These are phyloP conservation scores for Pangasius sanitwongsei DNA, from an alignment of 2,797 vertebrate species.

Conservation along the genomic window DNA sequence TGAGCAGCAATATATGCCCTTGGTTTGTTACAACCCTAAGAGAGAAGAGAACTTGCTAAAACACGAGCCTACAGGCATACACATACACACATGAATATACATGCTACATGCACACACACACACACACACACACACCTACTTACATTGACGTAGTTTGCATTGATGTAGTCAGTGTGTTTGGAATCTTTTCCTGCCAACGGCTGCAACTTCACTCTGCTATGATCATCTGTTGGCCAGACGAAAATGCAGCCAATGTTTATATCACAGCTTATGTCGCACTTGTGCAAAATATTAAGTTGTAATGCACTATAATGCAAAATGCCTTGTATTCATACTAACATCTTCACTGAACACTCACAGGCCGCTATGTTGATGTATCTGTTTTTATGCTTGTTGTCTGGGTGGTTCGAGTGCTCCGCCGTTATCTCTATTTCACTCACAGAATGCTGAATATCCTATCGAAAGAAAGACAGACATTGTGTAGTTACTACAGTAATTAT, in stretches of 20 bases:
- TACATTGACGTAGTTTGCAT: conserved; percentile 98
- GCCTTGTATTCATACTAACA: neutral
- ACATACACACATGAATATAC: neutral
- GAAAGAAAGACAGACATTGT: neutral
- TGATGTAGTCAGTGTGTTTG: conserved; percentile 99
- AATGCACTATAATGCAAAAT: neutral
- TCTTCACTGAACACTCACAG: conserved; percentile 81
- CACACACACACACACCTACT: conserved; percentile 66
- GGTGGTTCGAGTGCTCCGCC: conserved; percentile 96
- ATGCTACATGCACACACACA: neutral
- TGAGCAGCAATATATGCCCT: conserved; percentile 97
- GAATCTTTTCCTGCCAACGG: conserved; percentile 94
- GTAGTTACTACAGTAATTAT: neutral
- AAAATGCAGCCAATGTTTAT: conserved; percentile 33
- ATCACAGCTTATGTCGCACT: neutral
- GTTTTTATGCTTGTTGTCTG: conserved; percentile 99
- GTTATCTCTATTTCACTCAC: conserved; percentile 96
- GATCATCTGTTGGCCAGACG: conserved; percentile 83
- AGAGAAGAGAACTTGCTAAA: conserved; percentile 50
- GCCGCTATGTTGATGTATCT: conserved; percentile 99
- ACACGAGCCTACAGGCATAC: neutral
- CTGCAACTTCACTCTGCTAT: conserved; percentile 95
- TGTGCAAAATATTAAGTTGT: conserved; percentile 1
- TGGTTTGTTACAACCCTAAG: conserved; percentile 95
- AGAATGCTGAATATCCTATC: conserved; percentile 94